phyloP scores from a whole-genome alignment of 2,888 invertebrate genomes.

The Epirrhoe tristata region DNA sequence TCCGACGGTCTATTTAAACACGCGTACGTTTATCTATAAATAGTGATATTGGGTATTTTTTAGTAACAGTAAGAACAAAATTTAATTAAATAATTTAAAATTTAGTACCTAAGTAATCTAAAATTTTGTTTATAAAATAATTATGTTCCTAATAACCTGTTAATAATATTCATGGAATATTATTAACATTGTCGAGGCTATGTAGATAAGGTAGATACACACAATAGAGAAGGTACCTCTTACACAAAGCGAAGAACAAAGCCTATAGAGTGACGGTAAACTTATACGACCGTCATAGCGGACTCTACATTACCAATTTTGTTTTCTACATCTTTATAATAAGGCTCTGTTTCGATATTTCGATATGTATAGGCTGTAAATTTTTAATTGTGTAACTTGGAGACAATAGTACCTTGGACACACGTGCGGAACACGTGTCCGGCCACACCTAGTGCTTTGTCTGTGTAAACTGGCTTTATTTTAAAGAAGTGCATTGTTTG shows the following conservation, averaged over 20 bases:
- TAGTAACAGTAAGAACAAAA: no score
- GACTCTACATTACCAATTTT: conserved; percentile 30
- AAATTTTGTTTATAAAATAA: neutral
- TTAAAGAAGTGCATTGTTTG: conserved; percentile 36
- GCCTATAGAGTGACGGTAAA: conserved; percentile 53
- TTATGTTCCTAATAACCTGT: neutral
- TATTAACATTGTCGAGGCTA: neutral
- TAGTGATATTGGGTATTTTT: no score
- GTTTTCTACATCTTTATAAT: neutral
- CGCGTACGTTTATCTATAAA: no score
- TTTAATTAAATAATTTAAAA: neutral
- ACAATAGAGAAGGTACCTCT: neutral
- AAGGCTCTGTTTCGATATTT: conserved; percentile 31
- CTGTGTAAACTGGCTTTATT: conserved; percentile 25
- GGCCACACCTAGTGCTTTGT: conserved; percentile 52
- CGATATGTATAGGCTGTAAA: conserved; percentile 33
- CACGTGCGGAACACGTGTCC: conserved; percentile 69
- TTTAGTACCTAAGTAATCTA: neutral
- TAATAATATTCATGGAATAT: neutral
- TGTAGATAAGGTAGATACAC: neutral
- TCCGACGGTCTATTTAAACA: no score
- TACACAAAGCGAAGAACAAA: conserved; percentile 41
- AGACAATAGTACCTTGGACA: conserved; percentile 66
- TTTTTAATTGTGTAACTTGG: conserved; percentile 43
- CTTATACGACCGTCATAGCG: conserved; percentile 55